These are phyloP conservation scores for Chloropsis cyanopogon DNA, from an alignment of 2,113 vertebrate species.

Conservation along the genomic window DNA sequence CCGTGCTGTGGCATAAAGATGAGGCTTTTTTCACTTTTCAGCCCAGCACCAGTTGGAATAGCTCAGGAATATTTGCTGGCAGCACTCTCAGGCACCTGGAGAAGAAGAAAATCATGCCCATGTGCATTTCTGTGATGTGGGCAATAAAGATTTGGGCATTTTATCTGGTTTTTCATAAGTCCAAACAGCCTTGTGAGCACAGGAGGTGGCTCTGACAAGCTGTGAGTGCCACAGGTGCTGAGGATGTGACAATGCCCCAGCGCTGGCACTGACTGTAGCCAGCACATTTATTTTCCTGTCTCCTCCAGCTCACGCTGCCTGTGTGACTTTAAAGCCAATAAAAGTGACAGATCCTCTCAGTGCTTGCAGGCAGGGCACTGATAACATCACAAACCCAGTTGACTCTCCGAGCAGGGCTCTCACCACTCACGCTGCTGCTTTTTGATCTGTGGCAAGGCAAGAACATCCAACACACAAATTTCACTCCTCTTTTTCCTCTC, in stretches of 20 bases:
- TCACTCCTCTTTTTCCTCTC: background rate
- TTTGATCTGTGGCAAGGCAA: background rate
- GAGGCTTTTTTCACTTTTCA: background rate
- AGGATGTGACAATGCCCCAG: background rate
- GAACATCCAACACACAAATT: background rate
- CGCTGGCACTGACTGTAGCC: background rate
- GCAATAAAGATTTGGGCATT: background rate
- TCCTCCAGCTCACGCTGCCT: background rate
- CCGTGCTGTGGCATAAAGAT: background rate
- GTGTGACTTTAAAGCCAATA: background rate
- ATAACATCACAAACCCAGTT: background rate
- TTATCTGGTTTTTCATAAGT: background rate
- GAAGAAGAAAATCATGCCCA: background rate
- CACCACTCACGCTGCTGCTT: fast-evolving
- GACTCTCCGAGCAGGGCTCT: background rate
- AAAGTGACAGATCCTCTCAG: background rate
- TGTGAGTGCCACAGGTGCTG: background rate
- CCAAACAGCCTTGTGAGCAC: background rate
- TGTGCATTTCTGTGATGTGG: background rate
- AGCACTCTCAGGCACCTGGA: background rate
- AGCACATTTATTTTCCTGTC: background rate
- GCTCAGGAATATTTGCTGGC: background rate
- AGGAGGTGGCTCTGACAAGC: background rate
- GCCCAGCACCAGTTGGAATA: background rate
- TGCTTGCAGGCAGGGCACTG: background rate